Evolutionary conservation across 1,140 invertebrate species (phyloP), one percentile per base, ranked within the genome.

Genomic region (Dufourea novaeangliae): DNA sequence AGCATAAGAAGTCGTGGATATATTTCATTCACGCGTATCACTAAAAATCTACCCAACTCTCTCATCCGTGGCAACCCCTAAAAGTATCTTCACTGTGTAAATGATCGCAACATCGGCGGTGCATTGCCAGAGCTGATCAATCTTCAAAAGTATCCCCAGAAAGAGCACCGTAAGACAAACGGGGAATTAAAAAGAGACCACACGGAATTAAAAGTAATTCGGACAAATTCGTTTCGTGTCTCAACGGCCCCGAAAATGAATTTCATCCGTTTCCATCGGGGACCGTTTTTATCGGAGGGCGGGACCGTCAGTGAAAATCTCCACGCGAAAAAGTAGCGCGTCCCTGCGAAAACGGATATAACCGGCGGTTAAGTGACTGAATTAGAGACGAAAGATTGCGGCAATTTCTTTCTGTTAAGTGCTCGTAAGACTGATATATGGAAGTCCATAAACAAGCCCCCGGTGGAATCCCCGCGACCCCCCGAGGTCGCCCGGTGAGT

Each of bases 391-490:
- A 80, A 85, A 77, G 78, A 85, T 85, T 81, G 73, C 79, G 64
- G 73, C 73, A 69, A 84, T 85, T 85, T 84, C 82, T 85, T 85
- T 84, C 78, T 77, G 73, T 85, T 80, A 85, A 85, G 78, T 85
- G 78, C 83, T 80, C 82, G 83, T 81, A 81, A 81, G 82, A 64
- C 69, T 84, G 83, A 85, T 81, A 81, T 81, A 85, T 78, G 78
- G 52, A 17, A 39, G 57, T 57, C 68, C 82, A 80, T 85, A 85
- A 85, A 85, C 73, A 85, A 83, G 80, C 67, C 34, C 67, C 34
- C 41, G 59, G 20, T 70, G 29, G 73, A 59, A 83, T 76, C 70
- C 64, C 61, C 56, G 34, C 70, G 29, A n/a, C n/a, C n/a, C n/a
- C n/a, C n/a, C n/a, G n/a, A n/a, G 34, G 69, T 57, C 41, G 57